Percentiles rank a stretch among this genome's conserved stretches.
These are phyloP conservation scores for Onychomys torridus DNA, from an alignment of 2,797 vertebrate genomes.

Conservation along the genomic window DNA sequence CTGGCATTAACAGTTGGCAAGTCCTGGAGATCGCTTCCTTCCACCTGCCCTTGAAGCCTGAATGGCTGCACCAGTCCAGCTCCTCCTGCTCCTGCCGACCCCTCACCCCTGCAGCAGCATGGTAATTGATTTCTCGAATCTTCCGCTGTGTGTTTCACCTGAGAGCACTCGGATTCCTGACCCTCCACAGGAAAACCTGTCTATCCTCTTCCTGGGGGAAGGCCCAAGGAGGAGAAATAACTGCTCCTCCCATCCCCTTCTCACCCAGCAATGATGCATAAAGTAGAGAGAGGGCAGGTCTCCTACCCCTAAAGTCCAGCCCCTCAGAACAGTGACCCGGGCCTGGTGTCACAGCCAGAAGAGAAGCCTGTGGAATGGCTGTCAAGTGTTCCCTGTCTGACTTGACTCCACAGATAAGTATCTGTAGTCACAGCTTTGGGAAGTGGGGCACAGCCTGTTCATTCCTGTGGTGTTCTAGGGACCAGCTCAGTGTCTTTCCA, in stretches of 20 bases:
- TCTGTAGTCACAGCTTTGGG: slow-evolving; percentile 33
- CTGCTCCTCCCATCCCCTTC: neutral
- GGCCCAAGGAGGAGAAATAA: neutral
- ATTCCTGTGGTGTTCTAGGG: neutral
- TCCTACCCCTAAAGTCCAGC: neutral
- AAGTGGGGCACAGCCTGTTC: slow-evolving; percentile 48
- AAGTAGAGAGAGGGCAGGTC: neutral
- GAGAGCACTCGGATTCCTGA: slow-evolving; percentile 51
- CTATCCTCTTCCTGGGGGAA: neutral
- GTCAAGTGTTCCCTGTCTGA: neutral
- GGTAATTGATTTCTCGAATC: slow-evolving; percentile 65
- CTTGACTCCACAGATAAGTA: neutral
- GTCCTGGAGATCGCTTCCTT: slow-evolving; percentile 9
- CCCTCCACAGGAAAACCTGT: slow-evolving; percentile 35
- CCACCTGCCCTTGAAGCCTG: slow-evolving; percentile 65
- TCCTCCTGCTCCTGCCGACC: neutral
- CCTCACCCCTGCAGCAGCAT: neutral
- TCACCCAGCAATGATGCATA: neutral
- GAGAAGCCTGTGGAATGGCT: neutral
- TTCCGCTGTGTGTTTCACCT: slow-evolving; percentile 22
- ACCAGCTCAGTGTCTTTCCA: slow-evolving; percentile 11
- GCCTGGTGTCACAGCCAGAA: neutral
- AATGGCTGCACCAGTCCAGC: neutral
- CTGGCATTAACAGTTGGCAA: neutral
- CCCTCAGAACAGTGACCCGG: neutral